Evolutionary conservation across 2,797 vertebrate genomes (phyloP).

Genomic region (Falco berigora): DNA sequence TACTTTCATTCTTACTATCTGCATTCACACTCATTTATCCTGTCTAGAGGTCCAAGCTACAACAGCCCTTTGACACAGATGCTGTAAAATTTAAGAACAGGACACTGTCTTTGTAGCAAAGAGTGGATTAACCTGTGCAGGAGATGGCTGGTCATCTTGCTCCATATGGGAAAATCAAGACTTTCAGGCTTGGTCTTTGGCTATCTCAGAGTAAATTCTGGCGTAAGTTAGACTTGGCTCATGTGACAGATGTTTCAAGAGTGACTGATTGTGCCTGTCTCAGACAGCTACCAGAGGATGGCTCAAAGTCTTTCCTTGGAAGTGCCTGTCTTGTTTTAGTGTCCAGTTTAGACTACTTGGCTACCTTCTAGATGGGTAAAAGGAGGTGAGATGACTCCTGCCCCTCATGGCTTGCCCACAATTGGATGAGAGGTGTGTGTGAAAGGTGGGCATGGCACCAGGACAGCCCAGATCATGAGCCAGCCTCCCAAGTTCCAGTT

Average conservation of each 20-base stretch:
- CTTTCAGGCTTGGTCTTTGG: not conserved
- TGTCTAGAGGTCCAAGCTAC: not conserved
- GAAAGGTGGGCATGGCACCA: not conserved
- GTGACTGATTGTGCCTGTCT: accelerated
- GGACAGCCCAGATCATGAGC: not conserved
- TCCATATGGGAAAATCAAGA: not conserved
- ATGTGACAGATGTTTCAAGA: not conserved
- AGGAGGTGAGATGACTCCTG: not conserved
- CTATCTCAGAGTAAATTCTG: not conserved
- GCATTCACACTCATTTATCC: not conserved
- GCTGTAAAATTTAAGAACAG: not conserved
- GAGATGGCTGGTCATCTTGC: not conserved
- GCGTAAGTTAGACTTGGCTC: not conserved
- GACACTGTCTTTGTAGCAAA: not conserved
- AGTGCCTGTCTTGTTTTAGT: not conserved
- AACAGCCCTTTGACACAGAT: not conserved
- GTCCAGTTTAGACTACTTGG: not conserved
- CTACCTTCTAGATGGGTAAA: not conserved
- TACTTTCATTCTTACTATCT: not conserved
- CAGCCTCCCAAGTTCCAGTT: not conserved
- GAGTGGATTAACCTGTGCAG: not conserved
- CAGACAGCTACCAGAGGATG: not conserved
- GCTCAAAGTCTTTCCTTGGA: not conserved
- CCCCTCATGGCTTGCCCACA: not conserved
- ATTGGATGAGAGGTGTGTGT: not conserved